A percentile compares a stretch with the other conserved stretches of the same genome.
Conservation (phyloP, 2,113 vertebrate genomes). For the Phalacrocorax carbo region DNA sequence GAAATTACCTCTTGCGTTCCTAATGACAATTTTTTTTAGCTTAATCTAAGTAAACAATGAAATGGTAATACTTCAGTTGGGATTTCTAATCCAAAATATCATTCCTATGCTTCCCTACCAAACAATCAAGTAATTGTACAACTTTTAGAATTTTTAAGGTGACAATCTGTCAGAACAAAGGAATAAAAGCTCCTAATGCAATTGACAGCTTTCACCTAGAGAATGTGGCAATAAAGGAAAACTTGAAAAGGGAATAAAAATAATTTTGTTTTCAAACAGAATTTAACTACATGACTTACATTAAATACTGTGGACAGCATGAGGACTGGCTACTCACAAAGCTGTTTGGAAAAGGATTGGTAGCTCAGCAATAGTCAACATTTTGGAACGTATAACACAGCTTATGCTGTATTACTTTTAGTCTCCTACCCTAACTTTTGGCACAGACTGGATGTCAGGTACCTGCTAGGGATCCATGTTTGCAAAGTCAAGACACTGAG, state of each 20-base stretch:
- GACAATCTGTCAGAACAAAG: not conserved
- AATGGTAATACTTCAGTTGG: slow-evolving; percentile 74
- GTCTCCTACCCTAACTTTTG: not conserved
- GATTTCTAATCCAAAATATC: slow-evolving; percentile 71
- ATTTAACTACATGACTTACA: not conserved
- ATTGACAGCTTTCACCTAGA: not conserved
- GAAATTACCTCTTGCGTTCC: slow-evolving; percentile 68
- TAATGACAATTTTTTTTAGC: slow-evolving; percentile 75
- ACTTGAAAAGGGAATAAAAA: not conserved
- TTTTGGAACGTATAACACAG: not conserved
- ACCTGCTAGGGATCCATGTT: not conserved
- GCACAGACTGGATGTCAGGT: not conserved
- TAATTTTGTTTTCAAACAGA: not conserved
- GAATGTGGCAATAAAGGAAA: not conserved
- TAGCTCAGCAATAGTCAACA: not conserved
- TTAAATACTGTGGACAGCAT: not conserved
- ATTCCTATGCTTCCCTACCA: slow-evolving; percentile 1
- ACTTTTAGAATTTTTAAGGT: not conserved
- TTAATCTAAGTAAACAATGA: slow-evolving; percentile 84
- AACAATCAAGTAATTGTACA: not conserved
- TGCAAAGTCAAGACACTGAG: not conserved
- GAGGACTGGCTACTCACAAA: not conserved
- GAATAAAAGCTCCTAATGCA: not conserved
- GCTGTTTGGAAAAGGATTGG: not conserved
- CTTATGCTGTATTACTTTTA: not conserved